A percentile compares a stretch with the other conserved stretches of the same genome.
phyloP scores from a whole-genome alignment of 1,140 invertebrate species.

The Caerostris darwini region DNA sequence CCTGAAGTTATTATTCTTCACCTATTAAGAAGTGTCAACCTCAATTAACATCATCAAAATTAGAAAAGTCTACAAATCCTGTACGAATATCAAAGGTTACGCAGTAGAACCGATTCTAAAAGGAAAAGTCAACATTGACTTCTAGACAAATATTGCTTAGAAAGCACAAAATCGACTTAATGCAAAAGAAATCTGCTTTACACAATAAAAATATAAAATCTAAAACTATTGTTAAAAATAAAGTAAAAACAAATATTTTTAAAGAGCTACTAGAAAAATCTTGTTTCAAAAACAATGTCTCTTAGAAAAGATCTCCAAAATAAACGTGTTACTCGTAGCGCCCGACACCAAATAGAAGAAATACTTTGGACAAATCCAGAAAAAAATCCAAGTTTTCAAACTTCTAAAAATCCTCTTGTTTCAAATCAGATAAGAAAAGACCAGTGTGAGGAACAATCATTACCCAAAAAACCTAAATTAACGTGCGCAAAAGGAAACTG shows the following conservation, averaged over 20 bases:
- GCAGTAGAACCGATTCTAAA: not conserved
- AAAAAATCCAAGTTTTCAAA: not conserved
- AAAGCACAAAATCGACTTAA: conserved; percentile 64
- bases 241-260: conserved; percentile 28
- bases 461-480: conserved; percentile 29
- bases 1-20: conserved; percentile 59
- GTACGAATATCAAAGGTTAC: not conserved
- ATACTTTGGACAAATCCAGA: conserved; percentile 74
- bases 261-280: conserved; percentile 61
- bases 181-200: conserved; percentile 58
- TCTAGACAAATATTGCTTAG: conserved; percentile 56
- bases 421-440: conserved; percentile 20
- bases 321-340: conserved; percentile 73
- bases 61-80: not conserved
- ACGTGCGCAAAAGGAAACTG: not conserved
- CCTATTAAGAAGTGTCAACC: conserved; percentile 24
- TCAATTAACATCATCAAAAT: not conserved
- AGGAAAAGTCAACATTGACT: conserved; percentile 3
- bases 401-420: not conserved
- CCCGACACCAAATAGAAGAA: conserved; percentile 74
- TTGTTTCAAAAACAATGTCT: conserved; percentile 70
- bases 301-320: conserved; percentile 71
- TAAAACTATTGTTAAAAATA: conserved; percentile 40
- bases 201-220: conserved; percentile 58
- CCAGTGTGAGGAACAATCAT: not conserved